Percentiles rank a stretch among this genome's conserved stretches.
Conservation (phyloP, 2,113 vertebrate species). For the Cinclus cinclus region DNA sequence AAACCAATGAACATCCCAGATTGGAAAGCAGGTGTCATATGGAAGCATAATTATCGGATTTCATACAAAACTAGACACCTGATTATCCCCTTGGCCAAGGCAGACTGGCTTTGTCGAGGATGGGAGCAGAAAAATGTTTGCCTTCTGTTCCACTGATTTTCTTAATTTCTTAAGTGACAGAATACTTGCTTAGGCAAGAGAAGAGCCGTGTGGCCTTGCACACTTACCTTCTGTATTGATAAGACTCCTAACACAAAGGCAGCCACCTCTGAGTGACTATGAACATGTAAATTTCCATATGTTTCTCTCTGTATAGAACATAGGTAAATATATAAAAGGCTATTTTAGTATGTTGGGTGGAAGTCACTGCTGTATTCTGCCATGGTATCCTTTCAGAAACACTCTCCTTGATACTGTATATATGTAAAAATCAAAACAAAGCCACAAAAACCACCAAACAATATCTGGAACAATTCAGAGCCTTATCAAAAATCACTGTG, state of each 20-base stretch:
- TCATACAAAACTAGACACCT: neutral
- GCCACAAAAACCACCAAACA: neutral
- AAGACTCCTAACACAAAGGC: slow-evolving; percentile 13
- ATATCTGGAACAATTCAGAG: neutral
- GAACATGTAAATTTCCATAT: slow-evolving; percentile 53
- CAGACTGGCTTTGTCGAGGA: neutral
- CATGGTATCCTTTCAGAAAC: neutral
- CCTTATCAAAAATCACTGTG: slow-evolving; percentile 40
- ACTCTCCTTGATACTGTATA: neutral
- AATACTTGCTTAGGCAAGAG: slow-evolving; percentile 7
- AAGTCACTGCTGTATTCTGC: slow-evolving; percentile 35
- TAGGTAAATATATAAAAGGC: slow-evolving; percentile 49
- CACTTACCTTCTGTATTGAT: slow-evolving; percentile 2
- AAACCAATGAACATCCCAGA: neutral
- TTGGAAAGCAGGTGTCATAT: neutral
- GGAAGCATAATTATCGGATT: neutral
- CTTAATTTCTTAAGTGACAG: slow-evolving; percentile 52
- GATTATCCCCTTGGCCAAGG: neutral
- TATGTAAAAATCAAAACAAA: neutral
- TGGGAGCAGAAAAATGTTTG: neutral
- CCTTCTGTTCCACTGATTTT: slow-evolving; percentile 10
- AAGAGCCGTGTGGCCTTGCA: slow-evolving; percentile 29
- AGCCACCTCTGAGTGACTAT: slow-evolving; percentile 57
- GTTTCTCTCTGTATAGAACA: slow-evolving; percentile 18
- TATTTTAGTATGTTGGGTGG: slow-evolving; percentile 39